A percentile compares a stretch with the other conserved stretches of the same genome.
Conservation (phyloP, 2,113 vertebrate species). For the Ginglymostoma cirratum region DNA sequence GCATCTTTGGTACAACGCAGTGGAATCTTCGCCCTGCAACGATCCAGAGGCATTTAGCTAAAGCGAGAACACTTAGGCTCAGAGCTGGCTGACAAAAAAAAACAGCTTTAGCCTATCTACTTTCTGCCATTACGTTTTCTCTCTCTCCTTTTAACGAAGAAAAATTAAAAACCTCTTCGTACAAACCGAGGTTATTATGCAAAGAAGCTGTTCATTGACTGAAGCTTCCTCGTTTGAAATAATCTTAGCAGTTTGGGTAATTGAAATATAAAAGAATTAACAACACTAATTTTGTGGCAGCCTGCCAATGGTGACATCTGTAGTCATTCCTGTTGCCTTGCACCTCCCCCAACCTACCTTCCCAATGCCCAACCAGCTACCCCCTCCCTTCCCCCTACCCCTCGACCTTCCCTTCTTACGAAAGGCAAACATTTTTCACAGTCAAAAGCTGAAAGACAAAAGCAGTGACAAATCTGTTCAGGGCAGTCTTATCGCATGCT, state of each 20-base stretch:
- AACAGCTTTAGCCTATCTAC: background rate
- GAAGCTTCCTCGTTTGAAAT: slow-evolving; percentile 27
- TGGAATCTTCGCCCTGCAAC: background rate
- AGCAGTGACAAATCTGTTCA: background rate
- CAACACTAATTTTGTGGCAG: slow-evolving; percentile 33
- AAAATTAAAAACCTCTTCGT: slow-evolving; percentile 3
- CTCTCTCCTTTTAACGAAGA: background rate
- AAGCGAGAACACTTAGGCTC: background rate
- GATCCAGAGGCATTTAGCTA: background rate
- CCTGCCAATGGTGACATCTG: slow-evolving; percentile 15
- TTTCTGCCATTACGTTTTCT: no score
- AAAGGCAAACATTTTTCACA: slow-evolving; percentile 16
- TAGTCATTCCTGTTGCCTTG: background rate
- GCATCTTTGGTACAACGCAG: background rate
- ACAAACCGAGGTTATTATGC: background rate
- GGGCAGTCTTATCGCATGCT: background rate
- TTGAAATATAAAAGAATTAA: slow-evolving; percentile 38
- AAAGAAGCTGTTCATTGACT: background rate
- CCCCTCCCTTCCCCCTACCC: background rate
- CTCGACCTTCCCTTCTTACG: background rate
- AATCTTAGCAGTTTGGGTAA: slow-evolving; percentile 37
- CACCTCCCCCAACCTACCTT: background rate
- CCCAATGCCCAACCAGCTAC: no score
- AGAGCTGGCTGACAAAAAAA: background rate
- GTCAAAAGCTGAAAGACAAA: background rate